A percentile compares a stretch with the other conserved stretches of the same genome.
Evolutionary conservation across 2,888 invertebrate genomes (phyloP).

Genomic region (Chirona hameri): DNA sequence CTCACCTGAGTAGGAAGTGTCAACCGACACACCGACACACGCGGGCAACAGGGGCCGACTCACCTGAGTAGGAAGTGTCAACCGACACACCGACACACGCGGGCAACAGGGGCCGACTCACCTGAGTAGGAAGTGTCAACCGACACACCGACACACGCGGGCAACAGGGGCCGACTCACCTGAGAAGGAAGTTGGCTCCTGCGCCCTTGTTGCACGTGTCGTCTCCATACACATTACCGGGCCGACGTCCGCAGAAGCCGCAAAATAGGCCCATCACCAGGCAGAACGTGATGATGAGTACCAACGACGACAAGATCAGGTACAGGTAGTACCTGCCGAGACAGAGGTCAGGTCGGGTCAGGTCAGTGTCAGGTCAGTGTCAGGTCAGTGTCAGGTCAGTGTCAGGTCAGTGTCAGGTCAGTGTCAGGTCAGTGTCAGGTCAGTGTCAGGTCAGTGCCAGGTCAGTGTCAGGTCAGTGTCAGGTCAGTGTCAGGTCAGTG

Average conservation of each 20-base stretch:
- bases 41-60: not conserved
- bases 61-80: slow-evolving; percentile 34
- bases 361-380: not conserved
- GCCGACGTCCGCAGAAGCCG: slow-evolving; percentile 85
- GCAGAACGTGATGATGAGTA: slow-evolving; percentile 65
- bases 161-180: not conserved
- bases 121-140: slow-evolving; percentile 35
- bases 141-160: no score
- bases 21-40: no score
- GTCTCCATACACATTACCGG: slow-evolving; percentile 67
- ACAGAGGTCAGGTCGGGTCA: not conserved
- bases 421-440: not conserved
- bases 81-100: no score
- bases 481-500: no score
- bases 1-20: slow-evolving; percentile 33
- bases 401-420: no score
- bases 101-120: not conserved
- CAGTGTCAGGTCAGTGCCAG: no score
- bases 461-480: no score
- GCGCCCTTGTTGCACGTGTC: slow-evolving; percentile 60
- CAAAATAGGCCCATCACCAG: slow-evolving; percentile 76
- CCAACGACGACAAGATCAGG: slow-evolving; percentile 62
- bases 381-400: not conserved
- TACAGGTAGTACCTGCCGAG: slow-evolving; percentile 56
- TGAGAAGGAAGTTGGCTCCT: slow-evolving; percentile 36